phyloP scores from a whole-genome alignment of 2,888 invertebrate species.

The Chloromyia formosa region DNA sequence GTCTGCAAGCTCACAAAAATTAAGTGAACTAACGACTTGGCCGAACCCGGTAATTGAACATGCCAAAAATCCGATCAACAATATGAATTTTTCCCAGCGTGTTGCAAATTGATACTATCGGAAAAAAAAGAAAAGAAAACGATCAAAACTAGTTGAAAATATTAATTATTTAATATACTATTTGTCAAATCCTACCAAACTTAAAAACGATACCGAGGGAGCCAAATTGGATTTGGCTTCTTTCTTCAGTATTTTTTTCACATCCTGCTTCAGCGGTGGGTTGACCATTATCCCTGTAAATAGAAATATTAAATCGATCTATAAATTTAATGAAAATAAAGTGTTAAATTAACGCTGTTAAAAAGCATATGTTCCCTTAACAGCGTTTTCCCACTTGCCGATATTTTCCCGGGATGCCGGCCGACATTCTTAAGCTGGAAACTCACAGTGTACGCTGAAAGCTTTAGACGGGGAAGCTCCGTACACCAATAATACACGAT shows the following conservation, averaged over 20 bases:
- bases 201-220: slow-evolving; percentile 12
- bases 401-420: too few species aligned
- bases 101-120: slow-evolving; percentile 71
- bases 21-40: slow-evolving; percentile 70
- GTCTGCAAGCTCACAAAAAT: slow-evolving; percentile 65
- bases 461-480: too few species aligned
- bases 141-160: not conserved
- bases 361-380: too few species aligned
- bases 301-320: too few species aligned
- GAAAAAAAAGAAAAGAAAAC: not conserved
- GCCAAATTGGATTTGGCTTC: not conserved
- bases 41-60: slow-evolving; percentile 68
- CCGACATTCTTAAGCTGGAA: too few species aligned
- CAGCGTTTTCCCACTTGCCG: too few species aligned
- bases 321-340: too few species aligned
- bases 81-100: slow-evolving; percentile 66
- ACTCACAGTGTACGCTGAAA: too few species aligned
- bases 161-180: too few species aligned
- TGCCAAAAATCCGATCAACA: slow-evolving; percentile 66
- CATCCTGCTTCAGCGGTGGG: not conserved
- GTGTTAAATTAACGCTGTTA: too few species aligned
- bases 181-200: slow-evolving; percentile 21
- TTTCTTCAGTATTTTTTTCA: slow-evolving; percentile 10
- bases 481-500: too few species aligned
- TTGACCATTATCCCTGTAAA: not conserved